Base-by-base conservation (phyloP, 2,113 vertebrate genomes). In the Hippopotamus amphibius region DNA sequence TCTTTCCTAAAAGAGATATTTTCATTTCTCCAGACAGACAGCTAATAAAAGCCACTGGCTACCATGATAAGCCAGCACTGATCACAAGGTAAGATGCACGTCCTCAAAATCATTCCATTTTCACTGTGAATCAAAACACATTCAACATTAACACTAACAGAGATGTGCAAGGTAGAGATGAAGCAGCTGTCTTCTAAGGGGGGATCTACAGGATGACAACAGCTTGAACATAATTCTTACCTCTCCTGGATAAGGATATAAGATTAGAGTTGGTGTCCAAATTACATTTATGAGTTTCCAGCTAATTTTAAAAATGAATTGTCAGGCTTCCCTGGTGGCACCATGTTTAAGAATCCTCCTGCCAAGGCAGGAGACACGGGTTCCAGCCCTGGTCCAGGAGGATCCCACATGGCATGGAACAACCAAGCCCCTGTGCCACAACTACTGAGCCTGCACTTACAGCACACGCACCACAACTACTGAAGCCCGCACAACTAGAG, bases 81-180 rank as follows among this genome's bases (percentile, higher is more conserved):
- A 90, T 33, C 74, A 68, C 63, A 88, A 92, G 80, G 37, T 68
- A 93, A 98, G 66, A 86, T 41, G 33, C 59, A 8, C 9, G 6
- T 68, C 96, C 53, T 96, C 41, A 9, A 9, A 92, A 46, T 26
- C 65, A 68, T 72, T 97, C 92, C 28, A 26, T 97, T 94, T 96
- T 97, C 79, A 93, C 86, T 66, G 76, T 94, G 95, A 97, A 96
- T 97, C 93, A 97, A 69, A 91, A 95, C 19, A 83, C 55, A 89
- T 7, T 91, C 55, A 90, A 61, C 41, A 88, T 90, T 69, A 91
- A 43, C 74, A 89, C 84, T 97, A 87, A 85, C 71, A 97, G 80
- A 86, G 63, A 90, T 79, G 46, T 69, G 68, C 16, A 79, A 95
- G 74, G 41, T 3, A 83, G 61, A 88, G 71, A 53, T 46, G 41